These are phyloP conservation scores for Caenorhabditis brenneri DNA, from an alignment of 1,140 invertebrate genomes.

Conservation along the genomic window DNA sequence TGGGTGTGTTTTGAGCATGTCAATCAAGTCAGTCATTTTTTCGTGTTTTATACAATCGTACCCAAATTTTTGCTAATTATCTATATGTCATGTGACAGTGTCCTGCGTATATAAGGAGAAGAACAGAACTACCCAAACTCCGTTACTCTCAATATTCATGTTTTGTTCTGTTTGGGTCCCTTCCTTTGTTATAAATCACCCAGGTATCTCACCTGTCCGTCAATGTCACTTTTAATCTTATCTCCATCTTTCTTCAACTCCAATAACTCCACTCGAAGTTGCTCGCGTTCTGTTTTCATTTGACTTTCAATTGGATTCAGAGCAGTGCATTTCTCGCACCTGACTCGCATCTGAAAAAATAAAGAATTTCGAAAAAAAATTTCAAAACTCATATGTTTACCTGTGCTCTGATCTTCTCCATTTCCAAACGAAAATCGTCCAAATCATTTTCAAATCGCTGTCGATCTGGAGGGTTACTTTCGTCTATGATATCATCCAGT, in stretches of 20 bases:
- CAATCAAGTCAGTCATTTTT: too few species aligned
- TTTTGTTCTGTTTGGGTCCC: too few species aligned
- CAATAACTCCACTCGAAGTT: not conserved
- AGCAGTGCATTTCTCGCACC: not conserved
- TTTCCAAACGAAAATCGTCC: not conserved
- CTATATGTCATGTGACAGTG: too few species aligned
- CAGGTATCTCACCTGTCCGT: not conserved
- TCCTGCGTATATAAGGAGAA: too few species aligned
- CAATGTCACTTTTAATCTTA: not conserved
- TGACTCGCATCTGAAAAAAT: not conserved
- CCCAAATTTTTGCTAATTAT: too few species aligned
- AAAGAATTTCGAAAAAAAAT: not conserved
- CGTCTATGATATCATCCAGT: conserved; percentile 32
- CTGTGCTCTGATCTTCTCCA: not conserved
- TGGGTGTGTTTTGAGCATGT: too few species aligned
- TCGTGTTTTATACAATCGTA: too few species aligned
- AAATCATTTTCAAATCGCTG: conserved; percentile 28
- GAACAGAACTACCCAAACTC: too few species aligned
- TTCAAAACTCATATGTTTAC: not conserved
- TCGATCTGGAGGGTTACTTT: not conserved
- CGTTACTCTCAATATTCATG: too few species aligned
- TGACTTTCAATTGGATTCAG: not conserved
- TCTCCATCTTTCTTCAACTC: not conserved
- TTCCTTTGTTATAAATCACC: too few species aligned
- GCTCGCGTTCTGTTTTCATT: not conserved